Percentiles rank a stretch among this genome's conserved stretches.
Conservation (phyloP, 2,797 vertebrate genomes). For the Gymnothorax reevesii region DNA sequence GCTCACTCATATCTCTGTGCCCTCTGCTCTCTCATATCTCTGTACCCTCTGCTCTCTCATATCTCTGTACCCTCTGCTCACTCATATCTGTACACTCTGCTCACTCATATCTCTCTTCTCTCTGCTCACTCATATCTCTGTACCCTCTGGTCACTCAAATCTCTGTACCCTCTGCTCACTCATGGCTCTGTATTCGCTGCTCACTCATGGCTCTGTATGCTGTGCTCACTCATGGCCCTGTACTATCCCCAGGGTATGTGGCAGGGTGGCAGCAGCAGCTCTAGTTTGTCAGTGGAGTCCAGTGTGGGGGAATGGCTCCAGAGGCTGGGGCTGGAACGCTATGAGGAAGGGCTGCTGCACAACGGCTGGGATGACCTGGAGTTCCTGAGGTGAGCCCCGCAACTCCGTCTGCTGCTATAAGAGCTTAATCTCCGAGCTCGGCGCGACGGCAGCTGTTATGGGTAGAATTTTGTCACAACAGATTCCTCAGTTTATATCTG, state of each 20-base stretch:
- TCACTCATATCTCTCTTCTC: background rate
- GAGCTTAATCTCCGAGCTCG: background rate
- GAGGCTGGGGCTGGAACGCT: constrained; percentile 85
- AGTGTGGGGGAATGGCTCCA: constrained; percentile 91
- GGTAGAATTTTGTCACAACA: background rate
- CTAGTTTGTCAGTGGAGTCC: constrained; percentile 75
- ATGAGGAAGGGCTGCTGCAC: constrained; percentile 89
- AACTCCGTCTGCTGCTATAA: background rate
- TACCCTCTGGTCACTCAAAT: background rate
- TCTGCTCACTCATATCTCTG: background rate
- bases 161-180: constrained; percentile 8
- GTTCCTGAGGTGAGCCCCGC: constrained; percentile 84
- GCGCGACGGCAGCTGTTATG: background rate
- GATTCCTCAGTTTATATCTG: background rate
- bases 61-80: background rate
- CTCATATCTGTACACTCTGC: constrained; percentile 1
- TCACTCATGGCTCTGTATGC: background rate
- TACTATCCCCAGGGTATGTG: constrained; percentile 71
- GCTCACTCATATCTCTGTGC: background rate
- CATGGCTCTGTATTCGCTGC: background rate
- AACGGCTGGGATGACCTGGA: constrained; percentile 98
- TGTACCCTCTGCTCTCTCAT: background rate
- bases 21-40: background rate
- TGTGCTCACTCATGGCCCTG: too few species aligned
- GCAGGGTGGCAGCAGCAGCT: constrained; percentile 78